Conservation (phyloP, 2,888 invertebrate genomes). For the Eilema caniola region DNA sequence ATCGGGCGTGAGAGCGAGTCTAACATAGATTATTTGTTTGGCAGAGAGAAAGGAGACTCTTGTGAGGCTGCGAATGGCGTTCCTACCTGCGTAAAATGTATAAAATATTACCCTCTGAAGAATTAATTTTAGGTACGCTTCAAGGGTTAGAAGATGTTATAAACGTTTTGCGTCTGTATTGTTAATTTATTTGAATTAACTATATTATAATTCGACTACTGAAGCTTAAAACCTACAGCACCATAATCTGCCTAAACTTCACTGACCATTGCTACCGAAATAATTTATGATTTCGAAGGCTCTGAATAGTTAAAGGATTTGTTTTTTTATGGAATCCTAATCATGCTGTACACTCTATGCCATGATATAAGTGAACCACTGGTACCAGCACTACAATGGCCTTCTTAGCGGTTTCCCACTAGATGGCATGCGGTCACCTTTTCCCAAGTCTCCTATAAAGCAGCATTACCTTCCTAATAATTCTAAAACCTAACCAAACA, state of each 20-base stretch:
- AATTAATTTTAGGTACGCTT: neutral
- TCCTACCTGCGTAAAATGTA: constrained; percentile 7
- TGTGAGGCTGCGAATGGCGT: neutral
- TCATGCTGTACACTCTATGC: too few relatives aligned
- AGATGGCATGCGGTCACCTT: too few relatives aligned
- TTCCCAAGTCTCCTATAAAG: neutral
- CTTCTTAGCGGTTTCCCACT: too few relatives aligned
- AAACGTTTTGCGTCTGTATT: neutral
- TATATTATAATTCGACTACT: neutral
- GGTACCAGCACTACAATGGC: too few relatives aligned
- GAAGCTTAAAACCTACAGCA: neutral
- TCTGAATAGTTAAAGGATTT: neutral
- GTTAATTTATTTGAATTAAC: neutral
- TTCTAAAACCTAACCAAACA: neutral
- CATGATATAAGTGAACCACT: too few relatives aligned
- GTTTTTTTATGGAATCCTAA: neutral
- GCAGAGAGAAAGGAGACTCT: constrained; percentile 31
- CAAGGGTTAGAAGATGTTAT: neutral
- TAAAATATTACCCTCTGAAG: constrained; percentile 6
- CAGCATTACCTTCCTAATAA: neutral
- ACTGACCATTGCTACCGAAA: neutral
- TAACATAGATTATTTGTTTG: constrained; percentile 50
- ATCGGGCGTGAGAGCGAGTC: constrained; percentile 58
- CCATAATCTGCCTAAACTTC: neutral
- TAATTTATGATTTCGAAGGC: neutral